Conservation (phyloP, 2,888 invertebrate genomes). For the Synergus umbraculus region DNA sequence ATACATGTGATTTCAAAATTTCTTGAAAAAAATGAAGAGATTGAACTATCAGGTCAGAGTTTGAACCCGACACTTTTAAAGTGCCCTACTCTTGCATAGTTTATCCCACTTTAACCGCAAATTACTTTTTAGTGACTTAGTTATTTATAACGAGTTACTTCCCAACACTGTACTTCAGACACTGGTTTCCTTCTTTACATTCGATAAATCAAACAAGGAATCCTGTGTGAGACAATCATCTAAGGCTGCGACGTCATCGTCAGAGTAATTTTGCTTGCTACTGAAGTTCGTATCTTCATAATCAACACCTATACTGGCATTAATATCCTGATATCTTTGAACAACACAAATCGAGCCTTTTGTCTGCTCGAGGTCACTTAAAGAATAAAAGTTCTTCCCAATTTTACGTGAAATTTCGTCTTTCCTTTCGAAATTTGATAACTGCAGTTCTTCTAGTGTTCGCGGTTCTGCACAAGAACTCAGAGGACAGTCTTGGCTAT, state of each 20-base stretch:
- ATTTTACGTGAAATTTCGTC: conserved; percentile 28
- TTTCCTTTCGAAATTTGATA: conserved; percentile 51
- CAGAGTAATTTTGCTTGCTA: conserved; percentile 55
- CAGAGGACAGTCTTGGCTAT: conserved; percentile 46
- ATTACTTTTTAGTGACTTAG: conserved; percentile 4
- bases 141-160: conserved; percentile 10
- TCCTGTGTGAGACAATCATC: conserved; percentile 54
- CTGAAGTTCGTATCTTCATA: conserved; percentile 45
- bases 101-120: not conserved
- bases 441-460: conserved; percentile 47
- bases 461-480: conserved; percentile 53
- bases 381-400: conserved; percentile 60
- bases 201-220: conserved; percentile 54
- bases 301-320: conserved; percentile 32
- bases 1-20: too few species aligned
- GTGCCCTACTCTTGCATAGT: too few species aligned
- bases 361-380: conserved; percentile 61
- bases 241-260: conserved; percentile 53
- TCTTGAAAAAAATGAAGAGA: too few species aligned
- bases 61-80: too few species aligned
- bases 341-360: conserved; percentile 58
- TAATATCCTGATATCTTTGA: conserved; percentile 49
- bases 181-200: conserved; percentile 74
- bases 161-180: conserved; percentile 61
- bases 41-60: too few species aligned